phyloP scores from a whole-genome alignment of 2,113 vertebrate genomes.

The Drymodes brunneopygia region DNA sequence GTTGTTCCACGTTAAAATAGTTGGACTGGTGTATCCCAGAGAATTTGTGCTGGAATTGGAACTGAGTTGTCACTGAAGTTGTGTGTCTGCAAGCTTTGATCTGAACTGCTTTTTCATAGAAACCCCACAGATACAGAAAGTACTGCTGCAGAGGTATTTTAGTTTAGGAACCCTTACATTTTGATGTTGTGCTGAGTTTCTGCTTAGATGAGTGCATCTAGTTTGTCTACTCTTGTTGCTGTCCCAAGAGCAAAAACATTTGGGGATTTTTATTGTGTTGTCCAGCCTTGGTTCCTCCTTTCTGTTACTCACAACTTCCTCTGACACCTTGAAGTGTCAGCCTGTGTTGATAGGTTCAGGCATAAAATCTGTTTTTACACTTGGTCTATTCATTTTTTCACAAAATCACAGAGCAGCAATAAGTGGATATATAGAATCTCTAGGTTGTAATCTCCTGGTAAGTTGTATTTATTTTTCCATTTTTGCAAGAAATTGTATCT shows the following conservation, averaged over 20 bases:
- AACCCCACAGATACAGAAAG: neutral
- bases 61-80: neutral
- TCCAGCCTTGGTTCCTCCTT: neutral
- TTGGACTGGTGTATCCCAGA: neutral
- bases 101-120: neutral
- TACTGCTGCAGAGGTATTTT: neutral
- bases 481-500: neutral
- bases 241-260: neutral
- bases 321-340: neutral
- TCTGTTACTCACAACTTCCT: neutral
- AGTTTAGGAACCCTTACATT: neutral
- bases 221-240: neutral
- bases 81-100: neutral
- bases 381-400: neutral
- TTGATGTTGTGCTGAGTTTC: neutral
- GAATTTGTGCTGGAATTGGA: slow-evolving; percentile 25
- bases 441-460: neutral
- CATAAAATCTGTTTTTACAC: neutral
- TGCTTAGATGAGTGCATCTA: neutral
- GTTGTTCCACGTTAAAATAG: slow-evolving; percentile 58
- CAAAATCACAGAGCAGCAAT: neutral
- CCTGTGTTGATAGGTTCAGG: neutral
- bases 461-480: neutral
- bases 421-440: neutral
- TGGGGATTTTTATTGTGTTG: neutral